Percentiles rank a stretch among this genome's conserved stretches.
phyloP scores from a whole-genome alignment of 2,113 vertebrate genomes.

The Malurus alboscapulatus region DNA sequence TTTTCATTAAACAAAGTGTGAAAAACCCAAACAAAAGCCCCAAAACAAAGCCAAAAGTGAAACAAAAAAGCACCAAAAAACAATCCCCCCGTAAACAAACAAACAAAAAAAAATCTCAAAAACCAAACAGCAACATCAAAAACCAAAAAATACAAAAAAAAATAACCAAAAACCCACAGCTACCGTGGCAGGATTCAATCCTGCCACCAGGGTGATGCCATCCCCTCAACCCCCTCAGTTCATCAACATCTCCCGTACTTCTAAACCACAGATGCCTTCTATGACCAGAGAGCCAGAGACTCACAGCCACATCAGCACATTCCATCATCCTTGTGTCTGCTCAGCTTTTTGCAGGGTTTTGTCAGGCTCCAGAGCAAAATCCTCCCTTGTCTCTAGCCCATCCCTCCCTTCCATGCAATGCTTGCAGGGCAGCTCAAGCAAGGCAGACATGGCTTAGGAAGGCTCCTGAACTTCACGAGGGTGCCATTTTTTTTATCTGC shows the following conservation, averaged over 20 bases:
- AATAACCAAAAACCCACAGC: not conserved
- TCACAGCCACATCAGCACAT: not conserved
- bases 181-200: accelerated
- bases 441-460: not conserved
- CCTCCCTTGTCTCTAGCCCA: not conserved
- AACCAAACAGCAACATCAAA: too few species aligned
- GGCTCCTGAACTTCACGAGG: not conserved
- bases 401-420: not conserved
- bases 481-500: not conserved
- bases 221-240: not conserved
- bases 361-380: not conserved
- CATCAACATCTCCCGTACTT: too few species aligned
- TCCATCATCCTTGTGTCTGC: not conserved
- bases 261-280: not conserved
- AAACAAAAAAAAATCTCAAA: too few species aligned
- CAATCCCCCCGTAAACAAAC: too few species aligned
- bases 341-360: not conserved
- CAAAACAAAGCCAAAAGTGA: not conserved
- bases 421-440: not conserved
- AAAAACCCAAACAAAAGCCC: not conserved
- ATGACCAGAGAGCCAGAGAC: too few species aligned
- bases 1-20: not conserved
- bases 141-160: not conserved
- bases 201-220: accelerated
- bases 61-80: not conserved